phyloP scores from a whole-genome alignment of 2,113 vertebrate species.

The Pituophis catenifer region DNA sequence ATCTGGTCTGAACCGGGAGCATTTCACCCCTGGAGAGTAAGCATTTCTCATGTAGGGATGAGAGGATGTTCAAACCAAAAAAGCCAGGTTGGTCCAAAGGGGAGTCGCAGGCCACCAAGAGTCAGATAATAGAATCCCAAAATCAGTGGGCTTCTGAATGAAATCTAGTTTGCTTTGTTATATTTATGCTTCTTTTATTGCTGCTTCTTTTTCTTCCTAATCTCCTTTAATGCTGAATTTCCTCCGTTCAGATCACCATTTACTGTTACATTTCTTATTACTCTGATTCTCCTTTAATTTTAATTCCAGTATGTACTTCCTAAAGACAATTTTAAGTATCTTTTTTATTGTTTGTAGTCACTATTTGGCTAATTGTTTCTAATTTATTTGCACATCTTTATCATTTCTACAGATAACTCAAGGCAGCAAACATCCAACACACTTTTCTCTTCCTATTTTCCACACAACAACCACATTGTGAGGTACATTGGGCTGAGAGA shows the following conservation, averaged over 20 bases:
- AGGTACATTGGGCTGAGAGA: neutral
- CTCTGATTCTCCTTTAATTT: neutral
- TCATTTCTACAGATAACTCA: neutral
- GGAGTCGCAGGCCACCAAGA: too few species aligned
- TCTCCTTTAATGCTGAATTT: too few species aligned
- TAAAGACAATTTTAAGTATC: neutral
- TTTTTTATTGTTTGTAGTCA: neutral
- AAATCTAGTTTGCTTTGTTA: too few species aligned
- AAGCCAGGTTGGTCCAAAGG: too few species aligned
- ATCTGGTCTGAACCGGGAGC: too few species aligned
- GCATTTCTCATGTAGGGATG: too few species aligned
- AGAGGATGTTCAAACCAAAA: too few species aligned
- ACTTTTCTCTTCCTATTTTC: neutral
- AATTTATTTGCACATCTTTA: neutral
- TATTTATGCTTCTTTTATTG: neutral
- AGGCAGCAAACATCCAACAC: neutral
- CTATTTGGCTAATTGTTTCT: neutral
- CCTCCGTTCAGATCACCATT: neutral
- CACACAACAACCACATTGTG: neutral
- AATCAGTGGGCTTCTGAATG: too few species aligned
- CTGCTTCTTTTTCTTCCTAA: neutral
- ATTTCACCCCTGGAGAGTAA: too few species aligned
- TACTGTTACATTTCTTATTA: neutral
- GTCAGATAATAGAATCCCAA: too few species aligned
- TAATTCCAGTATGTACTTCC: neutral